Conservation (phyloP, 2,113 vertebrate genomes). For the Odontesthes bonariensis region DNA sequence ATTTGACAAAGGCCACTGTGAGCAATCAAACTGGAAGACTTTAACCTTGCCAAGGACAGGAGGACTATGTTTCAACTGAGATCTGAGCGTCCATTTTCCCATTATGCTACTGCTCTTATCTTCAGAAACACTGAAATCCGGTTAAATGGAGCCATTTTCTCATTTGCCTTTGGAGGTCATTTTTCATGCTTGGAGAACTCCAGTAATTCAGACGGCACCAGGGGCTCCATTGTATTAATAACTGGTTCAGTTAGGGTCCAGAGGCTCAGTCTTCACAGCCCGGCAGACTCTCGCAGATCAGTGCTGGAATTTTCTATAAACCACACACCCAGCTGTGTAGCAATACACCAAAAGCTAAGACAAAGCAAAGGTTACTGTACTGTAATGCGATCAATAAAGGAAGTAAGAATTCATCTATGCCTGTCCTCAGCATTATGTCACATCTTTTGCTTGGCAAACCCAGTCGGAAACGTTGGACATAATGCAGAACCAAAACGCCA, state of each 20-base stretch:
- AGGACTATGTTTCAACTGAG: slow-evolving; percentile 63
- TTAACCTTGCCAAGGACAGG: slow-evolving; percentile 77
- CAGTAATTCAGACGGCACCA: slow-evolving; percentile 67
- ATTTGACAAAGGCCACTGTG: slow-evolving; percentile 54
- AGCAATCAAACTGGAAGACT: slow-evolving; percentile 59
- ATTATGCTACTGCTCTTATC: slow-evolving; percentile 80
- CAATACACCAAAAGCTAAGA: slow-evolving; percentile 56
- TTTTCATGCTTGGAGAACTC: slow-evolving; percentile 78
- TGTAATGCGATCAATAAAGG: slow-evolving; percentile 39
- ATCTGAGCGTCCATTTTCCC: slow-evolving; percentile 75
- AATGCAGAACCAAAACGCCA: slow-evolving; percentile 42
- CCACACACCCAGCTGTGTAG: slow-evolving; percentile 39
- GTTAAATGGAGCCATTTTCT: slow-evolving; percentile 82
- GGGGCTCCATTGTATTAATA: slow-evolving; percentile 68
- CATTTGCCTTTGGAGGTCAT: slow-evolving; percentile 81
- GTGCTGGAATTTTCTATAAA: slow-evolving; percentile 52
- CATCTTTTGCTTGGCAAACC: slow-evolving; percentile 51
- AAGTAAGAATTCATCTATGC: slow-evolving; percentile 45
- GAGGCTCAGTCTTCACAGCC: slow-evolving; percentile 39
- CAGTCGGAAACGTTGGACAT: slow-evolving; percentile 47
- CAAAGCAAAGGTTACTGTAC: slow-evolving; percentile 27
- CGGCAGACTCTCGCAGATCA: slow-evolving; percentile 40
- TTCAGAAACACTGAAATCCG: slow-evolving; percentile 81
- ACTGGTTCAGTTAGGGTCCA: slow-evolving; percentile 52
- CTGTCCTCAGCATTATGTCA: slow-evolving; percentile 54